Percentiles rank a stretch among this genome's conserved stretches.
These are phyloP conservation scores for Labeo rohita DNA, from an alignment of 2,113 vertebrate species.

Conservation along the genomic window DNA sequence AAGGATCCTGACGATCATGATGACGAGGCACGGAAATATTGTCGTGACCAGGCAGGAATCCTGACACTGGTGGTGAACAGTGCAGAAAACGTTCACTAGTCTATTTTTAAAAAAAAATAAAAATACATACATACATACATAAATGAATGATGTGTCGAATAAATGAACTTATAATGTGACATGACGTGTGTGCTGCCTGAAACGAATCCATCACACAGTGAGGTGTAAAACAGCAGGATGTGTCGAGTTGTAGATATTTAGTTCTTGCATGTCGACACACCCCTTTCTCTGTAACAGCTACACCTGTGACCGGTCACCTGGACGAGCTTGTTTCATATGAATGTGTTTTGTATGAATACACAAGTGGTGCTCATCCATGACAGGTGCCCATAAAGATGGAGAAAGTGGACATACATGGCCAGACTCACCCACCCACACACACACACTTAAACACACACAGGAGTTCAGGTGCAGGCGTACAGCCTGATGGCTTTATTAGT, in stretches of 20 bases:
- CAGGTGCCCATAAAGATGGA: neutral
- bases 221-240: slow-evolving; percentile 24
- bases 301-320: slow-evolving; percentile 47
- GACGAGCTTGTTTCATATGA: neutral
- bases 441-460: slow-evolving; percentile 12
- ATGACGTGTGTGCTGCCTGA: neutral
- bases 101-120: neutral
- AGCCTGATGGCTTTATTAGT: slow-evolving; percentile 26
- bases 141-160: neutral
- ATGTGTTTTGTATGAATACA: neutral
- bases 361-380: slow-evolving; percentile 12
- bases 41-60: slow-evolving; percentile 56
- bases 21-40: slow-evolving; percentile 60
- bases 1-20: slow-evolving; percentile 48
- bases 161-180: neutral
- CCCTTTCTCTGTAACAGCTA: slow-evolving; percentile 43
- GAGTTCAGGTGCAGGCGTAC: slow-evolving; percentile 42
- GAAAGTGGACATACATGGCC: slow-evolving; percentile 6
- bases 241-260: neutral
- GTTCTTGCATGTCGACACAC: slow-evolving; percentile 46
- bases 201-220: neutral
- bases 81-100: neutral
- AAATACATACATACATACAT: too few species aligned
- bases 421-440: slow-evolving; percentile 7
- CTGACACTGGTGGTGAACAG: neutral